These are phyloP conservation scores for Luperina nickerlii DNA, from an alignment of 2,888 invertebrate genomes.

Conservation along the genomic window DNA sequence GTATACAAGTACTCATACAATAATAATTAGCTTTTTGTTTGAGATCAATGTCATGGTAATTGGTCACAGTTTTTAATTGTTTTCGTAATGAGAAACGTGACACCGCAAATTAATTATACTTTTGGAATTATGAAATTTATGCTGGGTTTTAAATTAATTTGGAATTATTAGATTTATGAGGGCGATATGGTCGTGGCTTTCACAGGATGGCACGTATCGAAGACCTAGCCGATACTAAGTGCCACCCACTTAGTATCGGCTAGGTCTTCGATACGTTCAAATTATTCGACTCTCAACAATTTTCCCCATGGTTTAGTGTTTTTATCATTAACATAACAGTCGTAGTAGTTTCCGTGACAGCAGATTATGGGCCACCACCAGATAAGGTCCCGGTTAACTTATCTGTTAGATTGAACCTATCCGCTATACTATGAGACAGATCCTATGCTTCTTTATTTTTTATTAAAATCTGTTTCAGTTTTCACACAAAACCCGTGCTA, in stretches of 20 bases:
- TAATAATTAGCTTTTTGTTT: conserved; percentile 42
- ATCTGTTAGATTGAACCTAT: too few species aligned
- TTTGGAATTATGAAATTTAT: conserved; percentile 3
- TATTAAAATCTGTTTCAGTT: not conserved
- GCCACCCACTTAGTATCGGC: too few species aligned
- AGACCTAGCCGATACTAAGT: not conserved
- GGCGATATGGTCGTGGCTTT: not conserved
- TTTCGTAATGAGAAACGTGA: conserved; percentile 45
- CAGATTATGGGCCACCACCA: not conserved
- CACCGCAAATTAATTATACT: conserved; percentile 33
- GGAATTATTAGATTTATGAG: not conserved
- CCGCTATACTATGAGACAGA: too few species aligned
- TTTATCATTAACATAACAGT: not conserved
- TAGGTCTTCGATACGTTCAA: too few species aligned
- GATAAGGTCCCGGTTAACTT: not conserved
- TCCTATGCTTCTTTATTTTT: not conserved
- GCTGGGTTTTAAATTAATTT: conserved; percentile 20
- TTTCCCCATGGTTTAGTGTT: too few species aligned
- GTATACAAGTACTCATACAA: conserved; percentile 13
- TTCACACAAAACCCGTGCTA: not conserved
- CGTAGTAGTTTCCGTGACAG: not conserved
- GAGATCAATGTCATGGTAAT: conserved; percentile 6
- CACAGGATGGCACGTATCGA: not conserved
- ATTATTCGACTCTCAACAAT: not conserved
- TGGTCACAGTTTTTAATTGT: conserved; percentile 32